These are phyloP conservation scores for Microplitis deprimator DNA, from an alignment of 2,888 invertebrate genomes.

Conservation along the genomic window DNA sequence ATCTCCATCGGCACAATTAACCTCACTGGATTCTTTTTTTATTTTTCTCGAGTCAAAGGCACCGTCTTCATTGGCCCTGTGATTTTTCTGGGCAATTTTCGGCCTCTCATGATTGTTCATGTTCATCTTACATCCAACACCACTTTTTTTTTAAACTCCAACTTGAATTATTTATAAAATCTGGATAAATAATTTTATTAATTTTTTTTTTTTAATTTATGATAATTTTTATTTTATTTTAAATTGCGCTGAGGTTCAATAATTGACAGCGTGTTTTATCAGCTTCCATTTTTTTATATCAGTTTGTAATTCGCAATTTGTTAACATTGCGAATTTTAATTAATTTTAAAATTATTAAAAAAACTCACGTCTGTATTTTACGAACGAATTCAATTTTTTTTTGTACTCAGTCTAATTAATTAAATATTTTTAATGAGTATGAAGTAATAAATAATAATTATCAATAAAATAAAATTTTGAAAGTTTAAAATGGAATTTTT, in stretches of 20 bases:
- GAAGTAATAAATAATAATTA: too few species aligned
- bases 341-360: neutral
- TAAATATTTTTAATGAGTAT: too few species aligned
- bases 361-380: neutral
- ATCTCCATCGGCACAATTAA: conserved; percentile 51
- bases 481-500: too few species aligned
- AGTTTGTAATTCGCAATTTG: conserved; percentile 55
- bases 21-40: conserved; percentile 61
- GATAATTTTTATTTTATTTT: neutral
- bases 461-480: too few species aligned
- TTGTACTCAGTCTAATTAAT: too few species aligned
- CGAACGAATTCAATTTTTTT: too few species aligned
- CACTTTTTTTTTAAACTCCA: conserved; percentile 26
- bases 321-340: conserved; percentile 27
- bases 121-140: conserved; percentile 60
- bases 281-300: conserved; percentile 53
- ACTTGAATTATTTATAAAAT: conserved; percentile 6
- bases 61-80: conserved; percentile 48
- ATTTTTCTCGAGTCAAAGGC: conserved; percentile 60
- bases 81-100: conserved; percentile 56
- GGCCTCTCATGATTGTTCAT: conserved; percentile 63
- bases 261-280: conserved; percentile 28
- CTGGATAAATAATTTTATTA: neutral
- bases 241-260: conserved; percentile 18
- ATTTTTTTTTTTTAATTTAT: neutral